Conservation (phyloP, 2,888 invertebrate genomes). For the Vannuccia rotundouncinata region DNA sequence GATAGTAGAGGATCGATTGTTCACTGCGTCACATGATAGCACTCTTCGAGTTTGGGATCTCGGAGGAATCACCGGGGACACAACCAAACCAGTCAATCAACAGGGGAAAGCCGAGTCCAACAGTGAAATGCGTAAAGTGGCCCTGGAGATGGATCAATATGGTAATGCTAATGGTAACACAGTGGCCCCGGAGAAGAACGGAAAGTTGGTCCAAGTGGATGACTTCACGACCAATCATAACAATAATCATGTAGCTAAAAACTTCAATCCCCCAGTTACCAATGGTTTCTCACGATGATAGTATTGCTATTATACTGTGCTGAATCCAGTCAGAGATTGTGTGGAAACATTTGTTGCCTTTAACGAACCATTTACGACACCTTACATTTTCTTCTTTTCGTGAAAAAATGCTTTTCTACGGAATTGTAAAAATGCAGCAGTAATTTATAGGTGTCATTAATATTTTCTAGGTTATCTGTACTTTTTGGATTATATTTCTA, state of each 20-base stretch:
- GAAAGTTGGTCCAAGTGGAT: neutral
- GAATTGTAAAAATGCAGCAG: no score
- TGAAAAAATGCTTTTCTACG: no score
- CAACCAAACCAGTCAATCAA: conserved; percentile 42
- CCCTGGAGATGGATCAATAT: neutral
- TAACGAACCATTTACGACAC: no score
- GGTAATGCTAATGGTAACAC: neutral
- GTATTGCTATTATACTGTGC: no score
- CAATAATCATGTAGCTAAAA: neutral
- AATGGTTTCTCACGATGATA: neutral
- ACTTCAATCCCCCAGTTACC: neutral
- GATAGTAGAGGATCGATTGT: conserved; percentile 56
- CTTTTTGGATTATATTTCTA: no score
- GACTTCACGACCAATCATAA: neutral
- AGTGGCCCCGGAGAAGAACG: neutral
- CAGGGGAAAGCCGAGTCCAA: neutral
- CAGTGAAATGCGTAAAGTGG: neutral
- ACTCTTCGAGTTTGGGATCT: conserved; percentile 56
- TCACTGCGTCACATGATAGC: conserved; percentile 57
- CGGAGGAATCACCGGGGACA: conserved; percentile 48
- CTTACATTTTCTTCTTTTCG: no score
- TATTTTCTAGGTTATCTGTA: no score
- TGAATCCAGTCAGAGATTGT: no score
- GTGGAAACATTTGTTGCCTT: no score
- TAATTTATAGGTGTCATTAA: no score